Base-by-base conservation (phyloP, 1,140 invertebrate species). In the Leptoteleia sp. region DNA sequence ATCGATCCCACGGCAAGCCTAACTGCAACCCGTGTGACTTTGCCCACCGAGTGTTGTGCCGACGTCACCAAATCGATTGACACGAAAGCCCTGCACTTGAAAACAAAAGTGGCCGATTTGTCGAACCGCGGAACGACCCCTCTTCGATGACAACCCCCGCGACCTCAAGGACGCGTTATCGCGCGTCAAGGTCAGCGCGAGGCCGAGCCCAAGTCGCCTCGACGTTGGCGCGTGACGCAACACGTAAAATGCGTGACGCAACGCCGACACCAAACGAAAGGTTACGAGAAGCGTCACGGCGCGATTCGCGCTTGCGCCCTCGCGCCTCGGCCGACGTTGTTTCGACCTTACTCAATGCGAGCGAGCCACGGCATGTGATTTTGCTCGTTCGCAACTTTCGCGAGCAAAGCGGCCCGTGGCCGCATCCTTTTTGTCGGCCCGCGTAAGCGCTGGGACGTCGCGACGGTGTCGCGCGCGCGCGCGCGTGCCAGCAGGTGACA, bases 281-380 rank as follows among this genome's bases (percentile, higher is more conserved):
- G 62, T 76, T 67, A 64, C 52, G 43, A 37, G 37, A 71, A 77
- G 52, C 67, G 54, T 61, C 61, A 62, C 35, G 40, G 15, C 9
- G 48, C 12, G 29, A 43, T 45, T 52, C 37, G 76, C 76, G 70
- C 76, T 48, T 73, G 76, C 70, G 76, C 68, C n/a, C 6, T 17
- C 35, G 15, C 16, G n/a, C n/a, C n/a, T 59, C 25, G 25, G 29
- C 12, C 38, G 38, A 29, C 42, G 57, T 15, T 61, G 22, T 59
- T 65, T 47, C 57, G 64, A 73, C 64, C 76, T 61, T 78, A 37
- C 57, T 75, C 68, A 72, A 79, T 22, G 16, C 33, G 37, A 62
- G 40, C 43, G 27, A 25, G 15, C 54, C 29, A 40, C 62, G 31
- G 48, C 62, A 52, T 61, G 45, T 45, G 71, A 76, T 68, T 62